Evolutionary conservation across 2,113 vertebrate species (phyloP).

Genomic region (Dolichotis patagonum): DNA sequence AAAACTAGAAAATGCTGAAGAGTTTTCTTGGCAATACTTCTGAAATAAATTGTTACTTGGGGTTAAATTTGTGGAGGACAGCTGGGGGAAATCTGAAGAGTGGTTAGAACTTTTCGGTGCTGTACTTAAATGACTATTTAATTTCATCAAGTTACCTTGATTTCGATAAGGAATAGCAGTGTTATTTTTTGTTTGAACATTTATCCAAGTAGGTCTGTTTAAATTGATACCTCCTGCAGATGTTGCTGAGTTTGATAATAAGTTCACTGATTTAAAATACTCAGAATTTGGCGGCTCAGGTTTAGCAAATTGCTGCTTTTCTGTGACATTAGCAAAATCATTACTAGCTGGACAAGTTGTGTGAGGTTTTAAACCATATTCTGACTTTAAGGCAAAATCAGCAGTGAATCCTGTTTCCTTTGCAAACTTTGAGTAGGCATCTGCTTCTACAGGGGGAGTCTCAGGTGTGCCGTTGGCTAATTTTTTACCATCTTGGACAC

Average conservation of each 20-base stretch:
- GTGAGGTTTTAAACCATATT: constrained; percentile 86
- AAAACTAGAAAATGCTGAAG: constrained; percentile 80
- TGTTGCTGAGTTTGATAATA: constrained; percentile 79
- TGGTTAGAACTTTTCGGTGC: constrained; percentile 83
- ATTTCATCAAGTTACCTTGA: constrained; percentile 83
- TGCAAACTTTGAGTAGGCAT: constrained; percentile 84
- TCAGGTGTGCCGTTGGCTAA: constrained; percentile 83
- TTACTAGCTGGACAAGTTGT: constrained; percentile 80
- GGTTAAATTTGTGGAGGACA: constrained; percentile 82
- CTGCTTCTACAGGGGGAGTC: constrained; percentile 81
- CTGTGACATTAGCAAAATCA: constrained; percentile 82
- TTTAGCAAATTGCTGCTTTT: constrained; percentile 86
- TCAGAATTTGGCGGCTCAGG: constrained; percentile 83
- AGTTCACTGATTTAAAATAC: constrained; percentile 84
- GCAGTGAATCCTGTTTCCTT: constrained; percentile 84
- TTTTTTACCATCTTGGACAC: constrained; percentile 86
- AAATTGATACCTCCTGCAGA: constrained; percentile 76
- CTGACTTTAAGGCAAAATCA: constrained; percentile 86
- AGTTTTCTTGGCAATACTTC: constrained; percentile 85
- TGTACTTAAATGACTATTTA: constrained; percentile 81
- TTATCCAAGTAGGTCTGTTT: constrained; percentile 86
- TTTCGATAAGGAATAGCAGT: constrained; percentile 82
- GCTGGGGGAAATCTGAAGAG: constrained; percentile 82
- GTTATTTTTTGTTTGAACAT: constrained; percentile 80
- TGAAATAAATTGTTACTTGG: constrained; percentile 84